Evolutionary conservation across 2,888 invertebrate genomes (phyloP).

Genomic region (Chalcosyrphus nemorum): DNA sequence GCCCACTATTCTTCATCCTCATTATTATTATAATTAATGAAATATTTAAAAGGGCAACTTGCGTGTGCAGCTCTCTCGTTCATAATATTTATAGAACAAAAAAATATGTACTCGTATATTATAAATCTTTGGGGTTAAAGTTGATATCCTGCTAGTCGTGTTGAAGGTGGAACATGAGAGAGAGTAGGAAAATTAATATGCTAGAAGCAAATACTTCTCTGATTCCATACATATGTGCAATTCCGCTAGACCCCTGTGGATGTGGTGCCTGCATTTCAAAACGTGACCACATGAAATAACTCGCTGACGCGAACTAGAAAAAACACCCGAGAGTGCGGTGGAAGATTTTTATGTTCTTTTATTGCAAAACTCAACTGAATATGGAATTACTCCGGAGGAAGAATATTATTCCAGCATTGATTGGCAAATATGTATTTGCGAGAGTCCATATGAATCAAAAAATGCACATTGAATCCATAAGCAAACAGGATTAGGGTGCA

Average conservation of each 20-base stretch:
- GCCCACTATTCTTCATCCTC: constrained; percentile 23
- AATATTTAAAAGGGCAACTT: constrained; percentile 28
- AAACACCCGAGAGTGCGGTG: neutral
- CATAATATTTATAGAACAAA: neutral
- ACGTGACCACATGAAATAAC: constrained; percentile 17
- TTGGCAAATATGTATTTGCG: neutral
- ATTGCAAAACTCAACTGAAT: neutral
- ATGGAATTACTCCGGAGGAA: neutral
- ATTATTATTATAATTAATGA: constrained; percentile 52
- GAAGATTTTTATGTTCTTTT: neutral
- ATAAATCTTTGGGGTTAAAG: too few relatives aligned
- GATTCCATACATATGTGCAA: neutral
- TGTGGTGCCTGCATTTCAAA: neutral
- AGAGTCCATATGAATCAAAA: neutral
- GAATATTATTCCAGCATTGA: neutral
- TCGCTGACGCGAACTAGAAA: neutral
- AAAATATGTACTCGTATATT: too few relatives aligned
- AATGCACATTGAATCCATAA: neutral
- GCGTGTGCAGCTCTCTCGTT: neutral
- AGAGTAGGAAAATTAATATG: neutral
- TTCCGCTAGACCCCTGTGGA: neutral
- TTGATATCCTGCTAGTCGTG: neutral
- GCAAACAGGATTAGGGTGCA: neutral
- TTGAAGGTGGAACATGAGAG: neutral
- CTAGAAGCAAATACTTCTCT: neutral